Conservation (phyloP, 2,888 invertebrate species). For the Parthenolecanium corni region DNA sequence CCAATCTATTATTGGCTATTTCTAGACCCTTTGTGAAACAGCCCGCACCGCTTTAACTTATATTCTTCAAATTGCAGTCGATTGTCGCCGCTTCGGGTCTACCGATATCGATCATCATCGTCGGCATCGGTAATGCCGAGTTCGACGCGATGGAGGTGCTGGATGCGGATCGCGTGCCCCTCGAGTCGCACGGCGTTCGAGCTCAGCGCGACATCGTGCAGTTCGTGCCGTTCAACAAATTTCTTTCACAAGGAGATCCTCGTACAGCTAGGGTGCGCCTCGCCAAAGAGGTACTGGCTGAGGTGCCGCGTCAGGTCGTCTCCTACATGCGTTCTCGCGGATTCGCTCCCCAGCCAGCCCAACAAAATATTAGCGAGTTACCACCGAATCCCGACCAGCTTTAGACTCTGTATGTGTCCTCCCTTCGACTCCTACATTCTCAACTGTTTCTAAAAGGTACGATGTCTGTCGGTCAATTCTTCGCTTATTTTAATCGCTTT, state of each 20-base stretch:
- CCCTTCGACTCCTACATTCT: no score
- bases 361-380: conserved; percentile 34
- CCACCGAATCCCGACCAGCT: conserved; percentile 37
- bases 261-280: conserved; percentile 37
- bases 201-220: conserved; percentile 50
- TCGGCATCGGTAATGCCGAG: conserved; percentile 40
- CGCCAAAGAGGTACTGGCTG: conserved; percentile 48
- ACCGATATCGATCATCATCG: conserved; percentile 48
- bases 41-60: no score
- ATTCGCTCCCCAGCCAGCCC: conserved; percentile 41
- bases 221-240: conserved; percentile 45
- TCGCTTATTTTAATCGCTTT: no score
- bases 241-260: conserved; percentile 35
- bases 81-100: conserved; percentile 42
- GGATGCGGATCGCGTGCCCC: conserved; percentile 35
- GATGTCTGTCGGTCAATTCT: no score
- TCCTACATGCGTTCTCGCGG: conserved; percentile 42
- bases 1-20: no score
- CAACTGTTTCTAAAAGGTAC: conserved; percentile 2
- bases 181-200: conserved; percentile 34
- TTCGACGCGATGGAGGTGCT: conserved; percentile 36
- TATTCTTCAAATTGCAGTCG: conserved; percentile 35
- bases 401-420: background rate
- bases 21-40: no score
- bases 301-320: conserved; percentile 45